These are phyloP conservation scores for Conus betulinus DNA, from an alignment of 1,140 invertebrate genomes.

Conservation along the genomic window DNA sequence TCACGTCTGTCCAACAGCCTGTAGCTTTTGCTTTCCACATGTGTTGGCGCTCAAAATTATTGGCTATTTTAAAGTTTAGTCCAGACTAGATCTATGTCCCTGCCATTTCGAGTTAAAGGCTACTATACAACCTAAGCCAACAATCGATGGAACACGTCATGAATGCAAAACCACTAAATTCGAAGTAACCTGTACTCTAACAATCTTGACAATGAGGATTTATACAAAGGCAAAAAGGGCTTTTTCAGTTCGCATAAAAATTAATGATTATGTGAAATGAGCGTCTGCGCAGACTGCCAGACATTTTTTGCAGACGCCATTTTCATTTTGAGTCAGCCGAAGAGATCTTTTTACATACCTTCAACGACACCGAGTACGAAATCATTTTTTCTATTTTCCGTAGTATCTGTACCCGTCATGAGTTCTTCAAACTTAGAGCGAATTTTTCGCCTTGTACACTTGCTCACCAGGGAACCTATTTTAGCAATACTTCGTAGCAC, in stretches of 20 bases:
- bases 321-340: background rate
- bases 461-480: constrained; percentile 16
- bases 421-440: constrained; percentile 14
- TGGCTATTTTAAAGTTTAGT: no score
- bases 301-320: constrained; percentile 33
- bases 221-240: background rate
- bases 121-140: no score
- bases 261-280: background rate
- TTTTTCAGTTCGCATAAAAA: no score
- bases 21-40: no score
- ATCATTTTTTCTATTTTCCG: constrained; percentile 15
- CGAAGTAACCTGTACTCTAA: no score
- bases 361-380: constrained; percentile 32
- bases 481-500: background rate
- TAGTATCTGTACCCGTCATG: constrained; percentile 35
- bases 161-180: no score
- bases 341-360: background rate
- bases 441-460: constrained; percentile 19
- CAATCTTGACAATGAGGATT: no score
- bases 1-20: no score
- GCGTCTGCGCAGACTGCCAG: background rate
- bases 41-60: no score
- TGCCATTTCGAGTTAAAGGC: no score
- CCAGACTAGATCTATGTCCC: no score
- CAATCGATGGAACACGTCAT: no score